These are phyloP conservation scores for Holothuria leucospilota DNA, from an alignment of 53 echinoderm and acorn worm genomes.

Conservation along the genomic window DNA sequence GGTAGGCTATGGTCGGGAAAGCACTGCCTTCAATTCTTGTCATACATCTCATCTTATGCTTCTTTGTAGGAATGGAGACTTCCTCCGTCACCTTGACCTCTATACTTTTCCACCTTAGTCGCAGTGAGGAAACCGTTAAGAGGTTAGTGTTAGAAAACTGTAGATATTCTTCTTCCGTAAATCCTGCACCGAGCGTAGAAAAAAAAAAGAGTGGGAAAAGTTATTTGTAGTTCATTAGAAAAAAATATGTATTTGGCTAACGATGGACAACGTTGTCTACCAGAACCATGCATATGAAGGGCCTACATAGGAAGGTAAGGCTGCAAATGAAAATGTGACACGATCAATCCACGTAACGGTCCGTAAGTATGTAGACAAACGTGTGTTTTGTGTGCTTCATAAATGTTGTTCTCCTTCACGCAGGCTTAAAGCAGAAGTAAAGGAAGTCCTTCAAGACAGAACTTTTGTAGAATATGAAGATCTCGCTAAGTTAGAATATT, in stretches of 20 bases:
- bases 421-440: constrained; percentile 23
- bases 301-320: too few relatives aligned
- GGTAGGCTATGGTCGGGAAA: too few relatives aligned
- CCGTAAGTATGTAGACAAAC: too few relatives aligned
- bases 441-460: background rate
- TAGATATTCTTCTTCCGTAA: background rate
- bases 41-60: background rate
- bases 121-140: background rate
- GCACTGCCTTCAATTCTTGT: too few relatives aligned
- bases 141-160: background rate
- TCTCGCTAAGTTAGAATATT: constrained; percentile 6
- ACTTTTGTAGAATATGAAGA: background rate
- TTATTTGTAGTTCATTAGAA: too few relatives aligned
- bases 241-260: too few relatives aligned
- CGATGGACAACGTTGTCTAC: too few relatives aligned
- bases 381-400: background rate
- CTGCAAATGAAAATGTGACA: too few relatives aligned
- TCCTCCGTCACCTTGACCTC: background rate
- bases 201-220: too few relatives aligned
- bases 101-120: constrained; percentile 6
- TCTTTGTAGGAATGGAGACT: constrained; percentile 21
- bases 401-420: background rate
- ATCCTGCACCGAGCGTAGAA: background rate
- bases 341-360: too few relatives aligned
- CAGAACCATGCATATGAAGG: too few relatives aligned